These are phyloP conservation scores for Lasioglossum calceatum DNA, from an alignment of 2,888 invertebrate species.

Conservation along the genomic window DNA sequence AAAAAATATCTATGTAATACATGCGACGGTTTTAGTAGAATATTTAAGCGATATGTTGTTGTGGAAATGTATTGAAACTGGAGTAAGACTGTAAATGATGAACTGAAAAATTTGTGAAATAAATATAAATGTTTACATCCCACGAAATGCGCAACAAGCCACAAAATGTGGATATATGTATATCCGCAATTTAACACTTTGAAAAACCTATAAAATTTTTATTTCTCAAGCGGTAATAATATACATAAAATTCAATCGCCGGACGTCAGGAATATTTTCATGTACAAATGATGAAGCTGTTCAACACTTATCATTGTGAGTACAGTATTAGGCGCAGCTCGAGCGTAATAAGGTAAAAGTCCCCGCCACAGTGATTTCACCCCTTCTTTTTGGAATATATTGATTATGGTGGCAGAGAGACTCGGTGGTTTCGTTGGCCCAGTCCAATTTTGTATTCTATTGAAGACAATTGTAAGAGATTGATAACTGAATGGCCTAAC, in stretches of 20 bases:
- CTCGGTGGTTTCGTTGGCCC: slow-evolving; percentile 45
- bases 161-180: background rate
- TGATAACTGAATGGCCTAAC: too few relatives aligned
- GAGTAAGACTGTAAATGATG: background rate
- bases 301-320: slow-evolving; percentile 66
- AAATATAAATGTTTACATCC: background rate
- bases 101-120: background rate
- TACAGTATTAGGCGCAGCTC: slow-evolving; percentile 63
- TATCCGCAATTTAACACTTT: background rate
- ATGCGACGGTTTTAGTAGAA: background rate
- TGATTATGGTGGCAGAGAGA: background rate
- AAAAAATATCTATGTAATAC: background rate
- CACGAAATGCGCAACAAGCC: background rate
- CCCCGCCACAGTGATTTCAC: slow-evolving; percentile 89
- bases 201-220: background rate
- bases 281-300: slow-evolving; percentile 54
- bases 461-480: background rate
- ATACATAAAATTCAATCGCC: slow-evolving; percentile 6
- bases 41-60: background rate
- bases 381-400: slow-evolving; percentile 87
- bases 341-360: slow-evolving; percentile 82
- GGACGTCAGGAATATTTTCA: background rate
- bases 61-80: background rate
- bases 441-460: slow-evolving; percentile 64
- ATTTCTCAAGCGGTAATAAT: background rate